These are phyloP conservation scores for Neodiprion fabricii DNA, from an alignment of 1,140 invertebrate species.

Conservation along the genomic window DNA sequence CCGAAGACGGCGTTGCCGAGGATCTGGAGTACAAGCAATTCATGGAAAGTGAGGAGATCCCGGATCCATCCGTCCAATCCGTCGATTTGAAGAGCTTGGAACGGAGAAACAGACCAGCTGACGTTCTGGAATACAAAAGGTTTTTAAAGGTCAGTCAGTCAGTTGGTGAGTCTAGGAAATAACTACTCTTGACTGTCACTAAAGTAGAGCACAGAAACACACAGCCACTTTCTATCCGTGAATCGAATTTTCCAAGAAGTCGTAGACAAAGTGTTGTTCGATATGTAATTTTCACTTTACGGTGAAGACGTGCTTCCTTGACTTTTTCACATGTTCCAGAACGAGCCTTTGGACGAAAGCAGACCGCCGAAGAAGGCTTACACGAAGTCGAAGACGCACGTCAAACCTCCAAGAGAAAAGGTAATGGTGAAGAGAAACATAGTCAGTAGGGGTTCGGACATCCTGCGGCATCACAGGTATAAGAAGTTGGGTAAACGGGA, in stretches of 20 bases:
- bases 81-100: slow-evolving; percentile 43
- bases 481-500: background rate
- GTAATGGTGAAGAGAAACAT: slow-evolving; percentile 44
- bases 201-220: too few species aligned
- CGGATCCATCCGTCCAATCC: slow-evolving; percentile 30
- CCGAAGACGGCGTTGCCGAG: slow-evolving; percentile 17
- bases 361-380: slow-evolving; percentile 46
- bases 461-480: slow-evolving; percentile 4
- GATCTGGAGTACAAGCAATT: slow-evolving; percentile 32
- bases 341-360: slow-evolving; percentile 39
- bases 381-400: slow-evolving; percentile 33
- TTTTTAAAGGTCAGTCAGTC: slow-evolving; percentile 42
- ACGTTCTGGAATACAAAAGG: slow-evolving; percentile 47
- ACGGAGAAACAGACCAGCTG: slow-evolving; percentile 45
- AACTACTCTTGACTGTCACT: too few species aligned
- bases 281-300: too few species aligned
- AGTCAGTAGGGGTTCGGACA: background rate
- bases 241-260: too few species aligned
- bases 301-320: background rate
- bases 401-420: slow-evolving; percentile 39
- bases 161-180: background rate
- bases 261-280: too few species aligned
- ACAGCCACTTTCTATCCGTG: too few species aligned
- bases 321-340: slow-evolving; percentile 33
- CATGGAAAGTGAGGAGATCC: slow-evolving; percentile 23